phyloP scores from a whole-genome alignment of 2,113 vertebrate species.

The Cynoglossus semilaevis region DNA sequence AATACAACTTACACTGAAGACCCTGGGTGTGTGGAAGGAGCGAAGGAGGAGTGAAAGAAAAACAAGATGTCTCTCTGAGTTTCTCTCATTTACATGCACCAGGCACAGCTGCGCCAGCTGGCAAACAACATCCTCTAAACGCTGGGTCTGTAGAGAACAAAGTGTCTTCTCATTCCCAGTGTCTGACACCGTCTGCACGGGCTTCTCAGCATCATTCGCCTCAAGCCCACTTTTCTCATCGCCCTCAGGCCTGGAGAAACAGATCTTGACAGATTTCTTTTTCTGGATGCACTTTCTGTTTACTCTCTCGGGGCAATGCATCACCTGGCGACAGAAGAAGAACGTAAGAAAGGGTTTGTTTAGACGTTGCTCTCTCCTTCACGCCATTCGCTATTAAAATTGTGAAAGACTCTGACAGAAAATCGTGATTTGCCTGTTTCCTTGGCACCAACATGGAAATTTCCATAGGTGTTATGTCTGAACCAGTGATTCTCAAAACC shows the following conservation, averaged over 20 bases:
- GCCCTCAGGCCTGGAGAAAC: constrained; percentile 74
- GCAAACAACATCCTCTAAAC: constrained; percentile 87
- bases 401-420: constrained; percentile 3
- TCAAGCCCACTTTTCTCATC: constrained; percentile 43
- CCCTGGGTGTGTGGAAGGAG: constrained; percentile 81
- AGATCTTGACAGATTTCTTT: constrained; percentile 82
- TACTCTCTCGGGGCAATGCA: constrained; percentile 79
- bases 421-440: constrained; percentile 4
- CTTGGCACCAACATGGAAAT: background rate
- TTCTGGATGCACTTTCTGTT: constrained; percentile 67
- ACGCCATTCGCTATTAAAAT: background rate
- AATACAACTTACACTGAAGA: constrained; percentile 76
- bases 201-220: constrained; percentile 30
- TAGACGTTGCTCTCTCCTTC: constrained; percentile 4
- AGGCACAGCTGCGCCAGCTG: constrained; percentile 85
- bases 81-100: constrained; percentile 81
- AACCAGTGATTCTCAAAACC: constrained; percentile 1
- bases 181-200: constrained; percentile 23
- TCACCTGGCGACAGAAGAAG: constrained; percentile 61
- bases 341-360: constrained; percentile 11
- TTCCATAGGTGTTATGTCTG: background rate
- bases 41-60: constrained; percentile 87
- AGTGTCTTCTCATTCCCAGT: constrained; percentile 26
- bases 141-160: constrained; percentile 67
- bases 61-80: constrained; percentile 84